Evolutionary conservation across 2,888 invertebrate species (phyloP), one percentile per base, ranked within the genome.

Genomic region (Diabrotica balteata): DNA sequence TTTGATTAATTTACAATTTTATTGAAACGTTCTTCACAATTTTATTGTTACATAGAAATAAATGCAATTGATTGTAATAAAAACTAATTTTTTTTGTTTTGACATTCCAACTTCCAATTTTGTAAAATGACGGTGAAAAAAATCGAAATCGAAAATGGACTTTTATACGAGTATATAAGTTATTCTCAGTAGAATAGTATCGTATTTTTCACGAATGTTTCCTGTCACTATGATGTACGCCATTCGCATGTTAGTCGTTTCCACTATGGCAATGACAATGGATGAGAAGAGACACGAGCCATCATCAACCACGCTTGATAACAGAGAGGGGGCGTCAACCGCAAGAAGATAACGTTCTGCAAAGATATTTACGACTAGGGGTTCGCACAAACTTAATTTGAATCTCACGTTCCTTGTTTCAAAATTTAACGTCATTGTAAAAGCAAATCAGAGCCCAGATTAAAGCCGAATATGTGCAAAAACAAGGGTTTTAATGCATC

Each of bases 311-410:
- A 66, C 69, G 71, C 67, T 68, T 73, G 74, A 74, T 74, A 72
- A 73, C 67, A 67, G 70, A 55, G 71, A 72, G 69, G 72, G 74
- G 75, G 75, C 75, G 75, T 73, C 73, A 75, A 73, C 75, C 74
- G 73, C 75, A 74, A 72, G 68, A 69, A 73, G 75, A 75, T 73
- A 75, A 72, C 73, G 68, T 69, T 67, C 66, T 47, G 47, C 49
- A 69, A 76, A 76, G 71, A 76, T 76, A 74, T 74, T 75, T 75
- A 67, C 71, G 73, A 61, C 53, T 68, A 49, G 68, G 62, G 72
- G 73, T 71, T 66, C 68, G 63, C 59, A 69, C 69, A 61, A 66
- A 54, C 65, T 65, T 67, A 69, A 67, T 72, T 71, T 66, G 60
- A 69, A 69, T 71, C 67, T 52, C 65, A 64, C 59, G 50, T 57